Conservation (phyloP, 2,888 invertebrate genomes). For the Chouioia cunea region DNA sequence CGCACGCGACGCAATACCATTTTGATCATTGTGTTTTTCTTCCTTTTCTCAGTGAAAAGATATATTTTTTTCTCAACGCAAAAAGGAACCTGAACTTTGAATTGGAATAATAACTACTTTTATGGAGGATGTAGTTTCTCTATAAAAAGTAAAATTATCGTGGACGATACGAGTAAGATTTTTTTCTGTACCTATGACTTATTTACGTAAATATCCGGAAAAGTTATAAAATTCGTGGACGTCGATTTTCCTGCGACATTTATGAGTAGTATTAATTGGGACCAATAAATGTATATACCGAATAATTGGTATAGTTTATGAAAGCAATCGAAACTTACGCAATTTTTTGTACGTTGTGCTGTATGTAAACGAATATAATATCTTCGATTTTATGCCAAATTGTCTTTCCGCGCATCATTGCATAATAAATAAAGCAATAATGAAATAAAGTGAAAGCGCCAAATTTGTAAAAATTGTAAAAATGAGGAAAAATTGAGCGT, state of each 20-base stretch:
- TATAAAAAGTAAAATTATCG: background rate
- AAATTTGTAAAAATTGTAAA: no score
- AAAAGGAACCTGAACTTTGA: background rate
- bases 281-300: slow-evolving; percentile 1
- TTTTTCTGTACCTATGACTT: background rate
- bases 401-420: no score
- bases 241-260: slow-evolving; percentile 7
- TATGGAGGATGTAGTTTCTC: background rate
- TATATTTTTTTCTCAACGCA: background rate
- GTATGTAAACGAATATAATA: no score
- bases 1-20: slow-evolving; percentile 14
- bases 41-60: no score
- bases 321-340: background rate
- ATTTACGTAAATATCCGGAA: slow-evolving; percentile 15
- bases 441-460: no score
- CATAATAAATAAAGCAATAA: no score
- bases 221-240: slow-evolving; percentile 10
- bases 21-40: slow-evolving; percentile 9
- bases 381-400: no score
- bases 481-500: no score
- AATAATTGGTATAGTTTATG: slow-evolving; percentile 17
- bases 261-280: slow-evolving; percentile 19
- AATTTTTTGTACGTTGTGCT: no score
- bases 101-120: no score
- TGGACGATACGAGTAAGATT: no score